Conservation (phyloP, 2,113 vertebrate genomes). For the Heterotilapia buettikoferi region DNA sequence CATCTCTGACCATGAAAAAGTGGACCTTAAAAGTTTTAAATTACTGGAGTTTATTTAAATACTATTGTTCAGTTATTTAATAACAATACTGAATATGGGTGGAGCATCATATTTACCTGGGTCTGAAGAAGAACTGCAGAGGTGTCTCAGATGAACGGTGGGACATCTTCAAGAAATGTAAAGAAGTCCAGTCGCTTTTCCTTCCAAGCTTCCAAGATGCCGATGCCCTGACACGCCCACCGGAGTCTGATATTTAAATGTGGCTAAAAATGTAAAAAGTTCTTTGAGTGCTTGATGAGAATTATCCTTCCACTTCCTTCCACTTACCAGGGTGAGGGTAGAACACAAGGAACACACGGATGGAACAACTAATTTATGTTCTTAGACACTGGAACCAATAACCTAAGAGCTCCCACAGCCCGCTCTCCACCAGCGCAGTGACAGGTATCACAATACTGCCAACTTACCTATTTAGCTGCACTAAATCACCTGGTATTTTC, state of each 20-base stretch:
- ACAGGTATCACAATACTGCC: not conserved
- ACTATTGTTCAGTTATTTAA: not conserved
- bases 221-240: not conserved
- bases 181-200: not conserved
- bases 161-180: not conserved
- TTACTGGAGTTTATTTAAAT: not conserved
- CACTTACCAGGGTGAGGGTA: not conserved
- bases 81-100: not conserved
- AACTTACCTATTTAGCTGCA: not conserved
- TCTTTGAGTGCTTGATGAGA: not conserved
- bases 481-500: not conserved
- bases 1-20: not conserved
- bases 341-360: not conserved
- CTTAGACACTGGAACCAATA: not conserved
- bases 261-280: not conserved
- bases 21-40: not conserved
- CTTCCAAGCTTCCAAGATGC: not conserved
- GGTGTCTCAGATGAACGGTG: not conserved
- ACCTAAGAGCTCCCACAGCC: not conserved
- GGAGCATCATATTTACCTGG: not conserved
- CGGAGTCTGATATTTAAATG: not conserved
- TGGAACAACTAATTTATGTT: not conserved
- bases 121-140: not conserved
- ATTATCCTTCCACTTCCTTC: not conserved
- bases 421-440: accelerated